phyloP scores from a whole-genome alignment of 2,797 vertebrate genomes.

The Pipistrellus pygmaeus region DNA sequence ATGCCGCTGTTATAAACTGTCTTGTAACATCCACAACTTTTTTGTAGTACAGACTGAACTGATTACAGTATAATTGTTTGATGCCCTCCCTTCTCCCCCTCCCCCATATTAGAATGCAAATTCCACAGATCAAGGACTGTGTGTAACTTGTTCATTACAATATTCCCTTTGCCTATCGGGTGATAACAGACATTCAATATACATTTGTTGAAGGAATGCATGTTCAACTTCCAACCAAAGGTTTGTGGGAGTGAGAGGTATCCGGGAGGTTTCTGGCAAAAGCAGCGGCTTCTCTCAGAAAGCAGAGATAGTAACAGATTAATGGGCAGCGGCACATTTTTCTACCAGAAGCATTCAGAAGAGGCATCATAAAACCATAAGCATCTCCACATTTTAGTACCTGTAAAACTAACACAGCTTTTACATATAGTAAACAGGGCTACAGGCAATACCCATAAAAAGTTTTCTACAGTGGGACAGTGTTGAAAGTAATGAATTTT shows the following conservation, averaged over 20 bases:
- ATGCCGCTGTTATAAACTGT: conserved; percentile 44
- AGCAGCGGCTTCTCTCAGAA: not conserved
- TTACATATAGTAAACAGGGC: conserved; percentile 12
- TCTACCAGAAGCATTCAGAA: conserved; percentile 44
- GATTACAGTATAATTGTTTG: conserved; percentile 7
- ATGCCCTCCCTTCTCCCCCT: not conserved
- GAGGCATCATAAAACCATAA: conserved; percentile 30
- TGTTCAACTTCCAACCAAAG: conserved; percentile 38
- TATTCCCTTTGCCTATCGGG: conserved; percentile 3
- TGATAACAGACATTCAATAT: conserved; percentile 40
- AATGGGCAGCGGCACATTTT: not conserved
- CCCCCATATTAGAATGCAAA: conserved; percentile 27
- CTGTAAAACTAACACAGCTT: not conserved
- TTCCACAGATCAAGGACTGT: conserved; percentile 46
- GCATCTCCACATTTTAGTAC: conserved; percentile 3
- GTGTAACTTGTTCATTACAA: not conserved
- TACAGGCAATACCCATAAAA: not conserved
- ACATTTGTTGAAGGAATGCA: conserved; percentile 37
- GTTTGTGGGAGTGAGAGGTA: not conserved
- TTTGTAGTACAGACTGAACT: conserved; percentile 9
- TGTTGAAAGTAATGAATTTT: conserved; percentile 39
- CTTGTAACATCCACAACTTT: conserved; percentile 29
- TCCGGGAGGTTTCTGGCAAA: not conserved
- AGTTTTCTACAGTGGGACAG: not conserved
- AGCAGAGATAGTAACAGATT: not conserved